Base-by-base conservation (phyloP, 2,888 invertebrate genomes). In the Agrypnus murinus region DNA sequence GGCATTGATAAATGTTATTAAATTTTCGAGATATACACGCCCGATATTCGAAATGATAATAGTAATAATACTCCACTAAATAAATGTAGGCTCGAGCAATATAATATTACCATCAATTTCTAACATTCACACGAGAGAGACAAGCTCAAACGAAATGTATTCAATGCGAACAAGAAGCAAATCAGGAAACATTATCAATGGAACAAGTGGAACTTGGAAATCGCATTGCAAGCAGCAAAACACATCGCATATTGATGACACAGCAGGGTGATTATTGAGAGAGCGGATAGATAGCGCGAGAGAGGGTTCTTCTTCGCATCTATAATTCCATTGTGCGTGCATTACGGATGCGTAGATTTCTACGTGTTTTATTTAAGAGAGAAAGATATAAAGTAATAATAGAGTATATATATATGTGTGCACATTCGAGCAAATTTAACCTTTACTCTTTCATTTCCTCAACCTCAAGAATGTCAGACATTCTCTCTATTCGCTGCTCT, bases 161-260 rank as follows among this genome's bases (percentile, higher is more conserved):
- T 25, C 59, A 32, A 36, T 14, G 31, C 31, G 45, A 59, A 59
- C 59, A 45, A 59, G 55, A 59, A 45, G 43, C 59, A 59, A 59
- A 40, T 59, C 59, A 59, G 59, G 59, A 59, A 59, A 43, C 59
- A 31, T 59, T 59, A 59, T 55, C 36, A 36, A 40, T 25, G 31
- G 59, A 45, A 10, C 59, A 59, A 59, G 59, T 59, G 59, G 43
- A 59, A 59, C 43, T 59, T 59, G 31, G 59, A 45, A 59, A 43
- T 40, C 31, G 31, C 19, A 5, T 25, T 7, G 10, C 15, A 25
- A 43, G 38, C 38, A 40, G 38, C 59, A 59, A 59, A 59, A 59
- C 45, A 59, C 59, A 55, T 36, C 38, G 55, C 38, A 45, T 45
- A 45, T 45, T 59, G 45, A 59, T 59, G 59, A 59, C 59, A 59